Evolutionary conservation across 2,113 vertebrate genomes (phyloP), one percentile per base, ranked within the genome.

Genomic region (Tympanuchus pallidicinctus): DNA sequence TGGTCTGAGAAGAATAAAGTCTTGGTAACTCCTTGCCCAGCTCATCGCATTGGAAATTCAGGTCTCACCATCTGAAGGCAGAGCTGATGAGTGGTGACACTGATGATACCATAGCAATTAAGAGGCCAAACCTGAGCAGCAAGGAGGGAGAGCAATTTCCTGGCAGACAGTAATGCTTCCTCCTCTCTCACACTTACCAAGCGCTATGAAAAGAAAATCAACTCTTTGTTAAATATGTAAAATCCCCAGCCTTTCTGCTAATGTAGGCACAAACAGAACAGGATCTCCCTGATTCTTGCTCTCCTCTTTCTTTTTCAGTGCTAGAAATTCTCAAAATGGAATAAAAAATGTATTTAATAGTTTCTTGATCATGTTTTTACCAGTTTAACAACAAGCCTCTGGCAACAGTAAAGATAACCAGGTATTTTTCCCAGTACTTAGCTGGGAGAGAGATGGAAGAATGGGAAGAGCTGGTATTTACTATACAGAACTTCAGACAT

Each of bases 41-140:
- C 80, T 90, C 60, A 86, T 50, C 12, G 34, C 20, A 50, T 25
- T 20, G 20, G 69, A 66, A 93, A 79, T 76, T 73, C 59, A 82
- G 30, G 52, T 91, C 75, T 91, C 42, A 47, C 34, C 72, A 63
- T 63, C 36, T 77, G 81, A 54, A 74, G 64, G 63, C 67, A 89
- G 45, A 79, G 67, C 19, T 82, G 71, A 76, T 89, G 82, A 87
- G 45, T 43, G 34, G 54, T 59, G 79, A 80, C 87, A 80, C 24
- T 24, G 67, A 18, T 82, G 63, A 25, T 85, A 86, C 48, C 78
- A 80, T 2, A 2, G 27, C 78, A 85, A 75, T 75, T 85, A 91
- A 73, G 59, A 95, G 61, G 91, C 60, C 71, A 82, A 94, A 94
- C 84, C 85, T 87, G 74, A 95, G 74, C 19, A 13, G 59, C 90